Evolutionary conservation across 1,140 invertebrate species (phyloP).

Genomic region (Drosophila yakuba): DNA sequence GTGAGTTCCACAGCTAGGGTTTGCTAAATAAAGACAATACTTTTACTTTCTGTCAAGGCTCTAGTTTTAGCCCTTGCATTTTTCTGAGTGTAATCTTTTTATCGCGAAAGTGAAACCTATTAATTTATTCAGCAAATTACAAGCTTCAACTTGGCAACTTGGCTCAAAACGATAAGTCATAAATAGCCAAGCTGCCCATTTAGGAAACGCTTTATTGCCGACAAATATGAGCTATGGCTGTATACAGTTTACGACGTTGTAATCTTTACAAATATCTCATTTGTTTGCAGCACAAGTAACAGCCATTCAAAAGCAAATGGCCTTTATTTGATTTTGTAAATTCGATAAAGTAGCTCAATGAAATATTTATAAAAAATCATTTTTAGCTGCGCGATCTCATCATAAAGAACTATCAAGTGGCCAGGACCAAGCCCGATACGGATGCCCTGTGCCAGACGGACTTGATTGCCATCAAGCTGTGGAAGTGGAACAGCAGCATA

Average conservation of each 20-base stretch:
- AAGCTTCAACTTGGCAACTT: background rate
- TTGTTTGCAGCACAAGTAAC: slow-evolving; percentile 11
- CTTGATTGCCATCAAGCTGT: slow-evolving; percentile 86
- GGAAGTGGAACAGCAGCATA: slow-evolving; percentile 87
- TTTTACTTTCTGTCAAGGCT: no score
- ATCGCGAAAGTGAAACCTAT: no score
- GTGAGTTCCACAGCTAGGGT: slow-evolving; percentile 53
- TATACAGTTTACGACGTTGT: background rate
- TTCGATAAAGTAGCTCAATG: no score
- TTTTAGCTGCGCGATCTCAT: slow-evolving; percentile 85
- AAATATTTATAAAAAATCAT: background rate
- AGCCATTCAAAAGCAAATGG: background rate
- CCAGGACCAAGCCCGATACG: slow-evolving; percentile 61
- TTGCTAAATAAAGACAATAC: background rate
- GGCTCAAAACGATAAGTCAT: background rate
- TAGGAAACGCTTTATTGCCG: slow-evolving; percentile 9
- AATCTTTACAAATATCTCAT: slow-evolving; percentile 10
- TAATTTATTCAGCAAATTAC: background rate
- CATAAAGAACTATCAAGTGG: slow-evolving; percentile 86
- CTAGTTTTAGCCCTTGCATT: no score
- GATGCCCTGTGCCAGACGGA: slow-evolving; percentile 87
- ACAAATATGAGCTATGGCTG: background rate
- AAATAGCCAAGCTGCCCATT: background rate
- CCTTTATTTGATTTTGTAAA: no score
- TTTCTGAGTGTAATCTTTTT: no score